These are phyloP conservation scores for Myotis myotis DNA, from an alignment of 2,797 vertebrate genomes.

Conservation along the genomic window DNA sequence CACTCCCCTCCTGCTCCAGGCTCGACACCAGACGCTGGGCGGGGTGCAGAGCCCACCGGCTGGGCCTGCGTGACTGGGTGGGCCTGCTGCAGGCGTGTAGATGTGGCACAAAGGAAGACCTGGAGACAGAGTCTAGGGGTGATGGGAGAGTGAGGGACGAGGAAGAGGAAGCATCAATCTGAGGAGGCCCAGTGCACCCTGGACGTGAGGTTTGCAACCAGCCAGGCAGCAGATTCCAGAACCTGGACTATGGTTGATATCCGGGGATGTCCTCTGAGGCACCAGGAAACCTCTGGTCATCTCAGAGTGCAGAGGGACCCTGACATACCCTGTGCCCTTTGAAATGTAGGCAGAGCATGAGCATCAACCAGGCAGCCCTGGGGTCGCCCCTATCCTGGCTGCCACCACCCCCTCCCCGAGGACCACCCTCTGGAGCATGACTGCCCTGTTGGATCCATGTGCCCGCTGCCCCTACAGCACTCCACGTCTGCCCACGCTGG, in stretches of 20 bases:
- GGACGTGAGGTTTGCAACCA: not conserved
- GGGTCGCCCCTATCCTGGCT: not conserved
- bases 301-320: not conserved
- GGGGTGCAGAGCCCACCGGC: not conserved
- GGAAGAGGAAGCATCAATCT: not conserved
- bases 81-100: not conserved
- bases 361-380: not conserved
- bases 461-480: not conserved
- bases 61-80: not conserved
- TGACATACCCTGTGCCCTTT: not conserved
- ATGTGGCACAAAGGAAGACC: not conserved
- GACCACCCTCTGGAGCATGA: accelerated
- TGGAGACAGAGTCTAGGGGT: not conserved
- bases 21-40: not conserved
- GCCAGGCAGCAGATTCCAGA: not conserved
- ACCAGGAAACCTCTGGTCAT: not conserved
- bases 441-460: not conserved
- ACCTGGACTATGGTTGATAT: not conserved
- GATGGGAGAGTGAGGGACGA: not conserved
- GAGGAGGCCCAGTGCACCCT: not conserved
- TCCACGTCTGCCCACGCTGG: accelerated
- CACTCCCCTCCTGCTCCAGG: not conserved
- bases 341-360: not conserved
- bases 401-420: accelerated
- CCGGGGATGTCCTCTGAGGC: not conserved